Conservation (phyloP, 2,113 vertebrate species). For the Chrysochloris asiatica region DNA sequence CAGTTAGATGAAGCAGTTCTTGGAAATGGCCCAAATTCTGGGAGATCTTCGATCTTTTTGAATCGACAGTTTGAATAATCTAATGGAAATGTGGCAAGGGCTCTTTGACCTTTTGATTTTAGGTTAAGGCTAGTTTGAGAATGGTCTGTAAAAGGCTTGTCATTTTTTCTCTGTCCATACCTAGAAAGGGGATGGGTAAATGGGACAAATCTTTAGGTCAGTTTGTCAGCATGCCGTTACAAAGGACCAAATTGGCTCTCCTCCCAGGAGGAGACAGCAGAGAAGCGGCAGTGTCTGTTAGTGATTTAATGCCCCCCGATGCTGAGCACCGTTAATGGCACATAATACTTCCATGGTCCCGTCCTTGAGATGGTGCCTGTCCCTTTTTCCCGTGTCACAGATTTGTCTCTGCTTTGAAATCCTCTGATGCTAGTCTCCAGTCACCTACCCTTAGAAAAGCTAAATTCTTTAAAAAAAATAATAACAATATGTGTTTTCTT, state of each 20-base stretch:
- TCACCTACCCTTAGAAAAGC: background rate
- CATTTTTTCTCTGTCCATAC: background rate
- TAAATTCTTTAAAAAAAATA: background rate
- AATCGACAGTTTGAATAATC: conserved; percentile 27
- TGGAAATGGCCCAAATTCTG: conserved; percentile 56
- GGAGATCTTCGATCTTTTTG: conserved; percentile 14
- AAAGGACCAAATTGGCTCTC: background rate
- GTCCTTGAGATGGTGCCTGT: too few relatives aligned
- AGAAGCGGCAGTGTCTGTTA: fast-evolving
- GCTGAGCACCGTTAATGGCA: background rate
- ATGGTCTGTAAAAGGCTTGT: background rate
- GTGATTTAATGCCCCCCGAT: fast-evolving
- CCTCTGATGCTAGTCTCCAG: background rate
- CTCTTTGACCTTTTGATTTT: background rate
- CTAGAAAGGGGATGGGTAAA: background rate
- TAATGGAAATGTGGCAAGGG: background rate
- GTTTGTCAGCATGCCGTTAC: fast-evolving
- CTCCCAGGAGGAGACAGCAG: background rate
- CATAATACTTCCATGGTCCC: fast-evolving
- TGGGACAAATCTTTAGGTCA: background rate
- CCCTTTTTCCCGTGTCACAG: background rate
- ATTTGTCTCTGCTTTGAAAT: background rate
- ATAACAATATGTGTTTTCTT: background rate
- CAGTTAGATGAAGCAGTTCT: conserved; percentile 16
- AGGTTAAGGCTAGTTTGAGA: background rate